Evolutionary conservation across 2,797 vertebrate species (phyloP), one percentile per base, ranked within the genome.

Genomic region (Acrossocheilus fasciatus): DNA sequence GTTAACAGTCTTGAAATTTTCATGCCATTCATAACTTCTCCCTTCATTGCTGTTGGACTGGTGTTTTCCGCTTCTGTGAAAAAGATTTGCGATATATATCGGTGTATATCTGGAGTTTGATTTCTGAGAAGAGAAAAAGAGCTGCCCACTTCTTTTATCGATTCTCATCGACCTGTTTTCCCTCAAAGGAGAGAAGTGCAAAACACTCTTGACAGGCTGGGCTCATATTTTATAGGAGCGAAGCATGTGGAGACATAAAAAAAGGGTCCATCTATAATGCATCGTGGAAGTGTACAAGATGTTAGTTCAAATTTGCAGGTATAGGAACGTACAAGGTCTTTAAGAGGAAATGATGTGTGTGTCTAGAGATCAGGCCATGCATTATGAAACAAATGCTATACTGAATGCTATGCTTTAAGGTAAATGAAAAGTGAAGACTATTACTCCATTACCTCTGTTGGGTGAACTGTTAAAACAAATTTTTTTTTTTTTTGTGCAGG

Each of bases 401-500:
- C 12, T 12, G 10, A 57, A 57, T 84, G 20, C 18, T 69, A 7
- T 78, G n/a, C 39, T 79, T 83, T 82, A 18, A 69, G 6, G 10
- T 84, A 18, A 77, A 68, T 84, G 73, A 14, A 68, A 84, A 69
- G 45, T 84, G 73, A 54, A 69, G 17, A 64, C 47, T 57, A 79
- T 72, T 59, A 6, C 18, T 72, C 18, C n/a, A 30, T 84, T 54
- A 77, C 73, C 52, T 2, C 14, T 82, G 78, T 10, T 20, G 9
- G 17, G 5, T 82, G 7, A 23, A 20, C 6, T 69, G 36, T 79
- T 59, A 34, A 20, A 41, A 11, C 62, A 45, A 39, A 36, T 69
- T 15, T 74, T 81, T 45, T 43, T 72, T 9, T 4, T 50, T 89
- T 78, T 82, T 82, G 57, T 86, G 54, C 92, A 99, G 98, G 96